These are phyloP conservation scores for rabbit (Oryctolagus cuniculus) DNA, from an alignment of 2,113 vertebrate species.

Conservation along the genomic window mOryCun1.1 NC_091447.1:32166001-32166500, in stretches of 20 bases:
- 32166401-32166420: neutral
- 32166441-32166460: neutral
- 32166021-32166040: too few species aligned
- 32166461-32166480: neutral
- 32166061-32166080: too few species aligned
- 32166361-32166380: conserved; percentile 25
- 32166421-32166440: neutral
- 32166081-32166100: neutral
- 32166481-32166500: neutral
- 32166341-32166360: neutral
- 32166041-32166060: too few species aligned
- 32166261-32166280: neutral
- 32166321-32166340: neutral
- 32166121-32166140: neutral
- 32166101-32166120: neutral
- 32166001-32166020: neutral
- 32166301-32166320: neutral
- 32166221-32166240: conserved; percentile 30
- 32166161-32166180: neutral
- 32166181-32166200: neutral
- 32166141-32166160: neutral
- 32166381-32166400: neutral
- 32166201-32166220: neutral
- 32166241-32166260: neutral
- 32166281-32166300: neutral